phyloP scores from a whole-genome alignment of 2,888 invertebrate genomes.

The Strigamia crassipes region DNA sequence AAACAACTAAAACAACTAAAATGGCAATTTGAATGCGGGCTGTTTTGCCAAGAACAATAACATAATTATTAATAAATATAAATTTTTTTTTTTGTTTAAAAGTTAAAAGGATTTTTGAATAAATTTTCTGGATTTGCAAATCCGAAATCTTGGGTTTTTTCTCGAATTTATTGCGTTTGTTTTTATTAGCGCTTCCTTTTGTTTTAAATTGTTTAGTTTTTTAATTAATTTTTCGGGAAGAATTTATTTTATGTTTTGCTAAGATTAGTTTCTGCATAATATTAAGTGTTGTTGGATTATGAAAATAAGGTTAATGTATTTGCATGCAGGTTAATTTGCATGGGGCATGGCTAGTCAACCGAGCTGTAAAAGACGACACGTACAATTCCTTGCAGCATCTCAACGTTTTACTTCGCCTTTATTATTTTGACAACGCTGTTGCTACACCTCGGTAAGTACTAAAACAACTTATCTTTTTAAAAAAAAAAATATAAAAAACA shows the following conservation, averaged over 20 bases:
- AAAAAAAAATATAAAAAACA: not conserved
- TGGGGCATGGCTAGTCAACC: conserved; percentile 37
- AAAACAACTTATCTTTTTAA: not conserved
- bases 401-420: not conserved
- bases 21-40: too few relatives aligned
- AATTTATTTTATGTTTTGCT: not conserved
- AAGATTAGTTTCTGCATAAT: not conserved
- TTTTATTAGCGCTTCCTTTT: too few relatives aligned
- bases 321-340: conserved; percentile 40
- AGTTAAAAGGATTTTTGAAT: too few relatives aligned
- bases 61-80: too few relatives aligned
- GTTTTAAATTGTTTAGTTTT: too few relatives aligned
- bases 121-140: too few relatives aligned
- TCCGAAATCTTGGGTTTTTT: too few relatives aligned
- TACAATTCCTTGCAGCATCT: not conserved
- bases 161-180: too few relatives aligned
- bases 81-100: too few relatives aligned
- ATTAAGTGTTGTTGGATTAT: not conserved
- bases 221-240: too few relatives aligned
- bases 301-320: conserved; percentile 38
- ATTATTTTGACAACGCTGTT: not conserved
- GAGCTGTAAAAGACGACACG: conserved; percentile 17
- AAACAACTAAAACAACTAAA: too few relatives aligned
- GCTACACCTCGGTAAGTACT: conserved; percentile 14
- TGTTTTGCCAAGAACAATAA: too few relatives aligned